Base-by-base conservation (phyloP, 2,113 vertebrate genomes). In the Chaetops frenatus region DNA sequence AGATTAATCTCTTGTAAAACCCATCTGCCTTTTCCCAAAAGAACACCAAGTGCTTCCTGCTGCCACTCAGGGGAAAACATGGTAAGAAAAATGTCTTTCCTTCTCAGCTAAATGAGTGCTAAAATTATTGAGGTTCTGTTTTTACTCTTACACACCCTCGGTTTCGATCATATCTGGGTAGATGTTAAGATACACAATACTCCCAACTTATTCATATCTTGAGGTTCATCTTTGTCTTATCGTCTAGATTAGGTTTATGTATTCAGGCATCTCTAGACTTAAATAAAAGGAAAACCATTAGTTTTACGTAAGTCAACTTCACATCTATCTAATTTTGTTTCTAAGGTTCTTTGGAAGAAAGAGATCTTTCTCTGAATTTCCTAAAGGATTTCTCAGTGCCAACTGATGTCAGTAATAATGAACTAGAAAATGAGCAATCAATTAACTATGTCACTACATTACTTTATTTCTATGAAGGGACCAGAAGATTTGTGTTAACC, bases 331-430 rank as follows among this genome's bases (percentile, higher is more conserved):
- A 42, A 88, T 88, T 72, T 85, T 42, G 36, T 76, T 70, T 84
- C 50, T 76, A 66, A 65, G 33, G 18, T 58, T 65, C 73, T 79
- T 70, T 31, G 14, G 21, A 81, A 60, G 23, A 79, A 28, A 67
- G 23, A 71, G 23, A 76, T 69, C 36, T 60, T 72, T 69, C 74
- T 69, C 27, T 24, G 14, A 85, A 70, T 62, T 91, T 95, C 78
- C 87, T 94, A 82, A 87, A 89, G 78, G 85, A 94, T 85, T 92
- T 95, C 74, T 83, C 77, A 74, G 21, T 79, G 81, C 50, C 80
- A 91, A 67, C 9, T 35, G 21, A 83, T 81, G 60, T 70, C 91
- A 85, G 42, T 33, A 79, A 94, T 57, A 92, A 92, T 38, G n/a
- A 87, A 77, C 38, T 47, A 90, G 81, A 85, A 88, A 94, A 92